Evolutionary conservation across 2,113 vertebrate species (phyloP), one percentile per base, ranked within the genome.

Genomic region (Bubo scandiacus): DNA sequence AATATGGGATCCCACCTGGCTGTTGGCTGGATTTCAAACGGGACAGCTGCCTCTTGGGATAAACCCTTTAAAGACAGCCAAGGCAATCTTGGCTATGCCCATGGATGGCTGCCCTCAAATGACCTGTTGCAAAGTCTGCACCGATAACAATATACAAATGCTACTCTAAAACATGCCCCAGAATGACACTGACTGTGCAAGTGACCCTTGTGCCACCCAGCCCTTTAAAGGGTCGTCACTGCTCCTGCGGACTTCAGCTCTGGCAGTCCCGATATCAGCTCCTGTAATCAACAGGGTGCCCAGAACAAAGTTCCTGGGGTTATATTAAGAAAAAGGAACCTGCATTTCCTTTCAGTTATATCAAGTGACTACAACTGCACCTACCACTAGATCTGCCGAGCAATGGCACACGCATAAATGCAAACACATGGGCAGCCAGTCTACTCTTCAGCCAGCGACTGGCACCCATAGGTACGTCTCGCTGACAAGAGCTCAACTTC

Each of bases 11-110:
- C 74, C 79, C 45, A 83, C 92, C 93, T 91, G 94, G 66, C 74
- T 90, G 84, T 27, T 79, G 90, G 81, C 92, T 70, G 92, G 81
- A 90, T 96, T 97, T 88, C 80, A 91, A 94, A 61, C 2, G 5
- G 73, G 42, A 36, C 47, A 32, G 80, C 89, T 70, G 84, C 51
- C 93, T 65, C 90, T 82, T 7, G 88, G 81, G 84, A 97, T 81
- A 75, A 95, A 92, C 58, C 90, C 74, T 77, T 97, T 90, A 97
- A 97, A 96, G 93, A 29, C 81, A 77, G 85, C 96, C 79, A 32
- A 30, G 92, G 78, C 94, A 93, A 94, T 96, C 96, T 90, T 90
- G 93, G 54, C 66, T 38, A 5, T 9, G 42, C 81, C n/a, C 1
- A 2, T 0, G 8, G 63, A 11, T 0, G 3, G 61, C 70, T 96